Percentiles rank a stretch among this genome's conserved stretches.
These are phyloP conservation scores for Euwallacea similis DNA, from an alignment of 1,140 invertebrate species.

Conservation along the genomic window DNA sequence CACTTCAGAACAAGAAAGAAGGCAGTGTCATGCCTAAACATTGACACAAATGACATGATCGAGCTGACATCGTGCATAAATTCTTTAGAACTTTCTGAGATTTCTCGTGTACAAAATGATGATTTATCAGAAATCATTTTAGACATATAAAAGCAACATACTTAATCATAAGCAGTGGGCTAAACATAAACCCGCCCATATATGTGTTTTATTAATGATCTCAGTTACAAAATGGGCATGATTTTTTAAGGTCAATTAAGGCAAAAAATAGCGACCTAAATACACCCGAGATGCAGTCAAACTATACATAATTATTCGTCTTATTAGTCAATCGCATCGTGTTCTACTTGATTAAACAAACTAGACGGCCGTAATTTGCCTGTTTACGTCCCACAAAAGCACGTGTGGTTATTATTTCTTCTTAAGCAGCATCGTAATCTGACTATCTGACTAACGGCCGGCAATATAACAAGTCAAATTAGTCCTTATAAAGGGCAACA, in stretches of 20 bases:
- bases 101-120: too few relatives aligned
- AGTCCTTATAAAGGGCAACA: not conserved
- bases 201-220: too few relatives aligned
- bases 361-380: not conserved
- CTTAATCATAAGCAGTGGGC: too few relatives aligned
- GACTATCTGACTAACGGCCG: slow-evolving; percentile 3
- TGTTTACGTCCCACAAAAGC: not conserved
- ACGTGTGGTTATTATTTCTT: slow-evolving; percentile 7
- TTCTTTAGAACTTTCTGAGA: too few relatives aligned
- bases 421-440: slow-evolving; percentile 1
- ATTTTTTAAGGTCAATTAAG: slow-evolving; percentile 1
- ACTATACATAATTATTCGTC: not conserved
- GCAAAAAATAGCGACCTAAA: slow-evolving; percentile 1
- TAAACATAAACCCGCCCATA: too few relatives aligned
- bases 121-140: too few relatives aligned
- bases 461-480: slow-evolving; percentile 4
- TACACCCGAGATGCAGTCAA: not conserved
- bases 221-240: not conserved
- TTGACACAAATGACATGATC: too few relatives aligned
- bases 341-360: slow-evolving; percentile 8
- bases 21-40: too few relatives aligned
- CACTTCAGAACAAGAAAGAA: too few relatives aligned
- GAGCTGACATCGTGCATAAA: too few relatives aligned
- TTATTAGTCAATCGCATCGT: not conserved
- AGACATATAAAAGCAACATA: too few relatives aligned